Evolutionary conservation across 2,113 vertebrate species (phyloP).

Genomic region (Felis catus): F.catus_Fca126_mat1.0 CM031420.1:149637001-149637500

Average conservation of each 20-base stretch:
- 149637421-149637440: too few relatives aligned
- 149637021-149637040: background rate
- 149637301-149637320: too few relatives aligned
- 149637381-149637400: too few relatives aligned
- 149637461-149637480: background rate
- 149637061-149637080: background rate
- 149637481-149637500: background rate
- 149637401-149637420: too few relatives aligned
- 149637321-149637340: too few relatives aligned
- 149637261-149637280: too few relatives aligned
- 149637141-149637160: background rate
- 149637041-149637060: background rate
- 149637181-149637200: background rate
- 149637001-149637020: background rate
- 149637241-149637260: too few relatives aligned
- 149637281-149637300: too few relatives aligned
- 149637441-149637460: too few relatives aligned
- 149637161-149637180: background rate
- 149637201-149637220: background rate
- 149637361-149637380: too few relatives aligned
- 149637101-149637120: background rate
- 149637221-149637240: background rate
- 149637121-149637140: background rate
- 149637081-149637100: background rate
- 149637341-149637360: too few relatives aligned